Percentiles rank a stretch among this genome's conserved stretches.
phyloP scores from a whole-genome alignment of 2,113 vertebrate genomes.

The Oceanites oceanicus region DNA sequence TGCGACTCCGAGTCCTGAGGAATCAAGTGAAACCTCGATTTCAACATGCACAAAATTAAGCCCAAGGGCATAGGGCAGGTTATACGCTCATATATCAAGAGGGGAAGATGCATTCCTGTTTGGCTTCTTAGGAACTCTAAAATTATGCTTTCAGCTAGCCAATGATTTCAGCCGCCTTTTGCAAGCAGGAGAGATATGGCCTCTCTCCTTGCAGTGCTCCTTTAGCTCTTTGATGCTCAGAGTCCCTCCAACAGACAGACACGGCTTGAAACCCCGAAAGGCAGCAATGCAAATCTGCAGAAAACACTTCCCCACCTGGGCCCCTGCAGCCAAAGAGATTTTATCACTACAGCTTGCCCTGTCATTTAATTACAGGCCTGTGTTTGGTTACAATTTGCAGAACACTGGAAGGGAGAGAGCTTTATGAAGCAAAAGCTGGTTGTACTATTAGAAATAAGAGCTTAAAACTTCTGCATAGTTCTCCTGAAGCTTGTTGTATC shows the following conservation, averaged over 20 bases:
- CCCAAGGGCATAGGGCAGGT: not conserved
- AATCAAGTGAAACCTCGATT: not conserved
- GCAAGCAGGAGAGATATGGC: not conserved
- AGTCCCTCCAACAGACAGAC: not conserved
- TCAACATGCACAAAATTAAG: not conserved
- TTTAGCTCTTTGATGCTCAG: not conserved
- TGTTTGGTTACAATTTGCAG: not conserved
- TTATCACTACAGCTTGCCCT: conserved; percentile 30
- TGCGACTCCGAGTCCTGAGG: not conserved
- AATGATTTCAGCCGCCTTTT: not conserved
- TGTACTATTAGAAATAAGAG: not conserved
- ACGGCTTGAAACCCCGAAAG: not conserved
- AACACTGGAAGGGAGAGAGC: not conserved
- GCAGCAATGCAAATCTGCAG: not conserved
- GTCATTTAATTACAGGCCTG: conserved; percentile 43
- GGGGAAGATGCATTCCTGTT: not conserved
- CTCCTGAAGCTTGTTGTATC: not conserved
- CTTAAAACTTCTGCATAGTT: not conserved
- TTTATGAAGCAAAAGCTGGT: not conserved
- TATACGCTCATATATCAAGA: accelerated
- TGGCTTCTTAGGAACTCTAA: not conserved
- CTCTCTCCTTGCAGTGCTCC: not conserved
- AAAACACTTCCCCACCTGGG: not conserved
- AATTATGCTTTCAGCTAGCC: not conserved
- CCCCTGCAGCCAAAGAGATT: conserved; percentile 33